Base-by-base conservation (phyloP, 2,113 vertebrate species). In the Aythya baeri region DNA sequence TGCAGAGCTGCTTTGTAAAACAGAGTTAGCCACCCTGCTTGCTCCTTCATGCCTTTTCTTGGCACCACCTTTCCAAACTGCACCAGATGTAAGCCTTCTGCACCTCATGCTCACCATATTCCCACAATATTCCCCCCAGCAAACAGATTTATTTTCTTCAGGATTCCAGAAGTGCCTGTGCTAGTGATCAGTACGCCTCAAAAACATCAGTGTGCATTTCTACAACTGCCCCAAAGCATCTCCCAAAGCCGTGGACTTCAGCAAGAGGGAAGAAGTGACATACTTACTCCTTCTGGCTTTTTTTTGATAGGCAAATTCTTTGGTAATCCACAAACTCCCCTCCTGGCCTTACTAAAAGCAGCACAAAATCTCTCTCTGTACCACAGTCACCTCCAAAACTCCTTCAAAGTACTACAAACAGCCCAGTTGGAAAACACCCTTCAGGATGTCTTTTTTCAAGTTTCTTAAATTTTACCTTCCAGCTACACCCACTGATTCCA, bases 41-140 rank as follows among this genome's bases (percentile, higher is more conserved):
- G 36, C 58, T 91, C 72, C 52, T 79, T 49, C 11, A 1, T 5
- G 6, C 38, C 27, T 70, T 91, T 21, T 43, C 4, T 2, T 25
- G 1, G 2, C 3, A 14, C 11, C 5, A 0, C 57, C 49, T 68
- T 59, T 55, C 57, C 41, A 54, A 58, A 31, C 11, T 6, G 31
- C 46, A 31, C 8, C 20, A 54, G 41, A 21, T 17, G 43, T 38
- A 41, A 44, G 31, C 26, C 91, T 20, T 12, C 59, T 26, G 43
- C 16, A 5, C 52, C 27, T 22, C 2, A 0, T 6, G 32, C 41
- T 67, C 5, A 4, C 21, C 0, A 0, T 22, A 8, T 46, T 79
- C 80, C 63, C 66, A 21, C 8, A 7, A 17, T n/a, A 0, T 27
- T 14, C 36, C 17, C 17, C 54, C 29, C 32, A 11, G 46, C 0